Evolutionary conservation across 1,140 invertebrate genomes (phyloP), one percentile per base, ranked within the genome.

Genomic region (Nymphalis io): DNA sequence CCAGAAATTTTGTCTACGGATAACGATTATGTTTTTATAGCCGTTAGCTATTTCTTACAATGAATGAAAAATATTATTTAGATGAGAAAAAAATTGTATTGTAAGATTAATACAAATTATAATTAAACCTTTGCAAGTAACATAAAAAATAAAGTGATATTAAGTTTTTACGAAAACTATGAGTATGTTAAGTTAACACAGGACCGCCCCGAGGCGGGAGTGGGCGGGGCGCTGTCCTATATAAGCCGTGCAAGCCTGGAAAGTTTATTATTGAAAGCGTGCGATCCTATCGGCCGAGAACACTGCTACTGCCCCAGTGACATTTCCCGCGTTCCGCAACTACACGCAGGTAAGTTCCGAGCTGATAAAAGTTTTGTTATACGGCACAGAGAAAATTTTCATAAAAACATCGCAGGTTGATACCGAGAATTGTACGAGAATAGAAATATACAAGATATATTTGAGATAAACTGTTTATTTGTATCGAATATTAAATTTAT

Each of bases 261-360:
- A 84, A 84, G 73, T 84, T 87, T 86, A 84, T 84, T 85, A 88
- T 84, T 89, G 79, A 80, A 88, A 80, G 78, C 79, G 81, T 76
- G 27, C 27, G 75, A 86, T 82, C 81, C 80, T 83, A 81, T 77
- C 83, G 72, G 66, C 53, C 27, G 53, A 70, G 68, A 68, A 74
- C 68, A 74, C 60, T 48, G 59, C 57, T 68, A 60, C 68, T 67
- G 21, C 72, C 59, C 73, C 64, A 74, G 80, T 78, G 76, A 80
- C 73, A 81, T 74, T 76, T 76, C 77, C 73, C 81, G 79, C 70
- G 65, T 74, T 70, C 55, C 60, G 68, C 72, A 70, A 64, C 72
- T 79, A 63, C 66, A 46, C 70, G 69, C 55, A 87, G 85, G 87
- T 89, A 77, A 86, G 87, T 87, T 72, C 55, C 27, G 55, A 62